Percentiles rank a stretch among this genome's conserved stretches.
phyloP scores from a whole-genome alignment of 2,888 invertebrate genomes.

The Cerceris rybyensis region DNA sequence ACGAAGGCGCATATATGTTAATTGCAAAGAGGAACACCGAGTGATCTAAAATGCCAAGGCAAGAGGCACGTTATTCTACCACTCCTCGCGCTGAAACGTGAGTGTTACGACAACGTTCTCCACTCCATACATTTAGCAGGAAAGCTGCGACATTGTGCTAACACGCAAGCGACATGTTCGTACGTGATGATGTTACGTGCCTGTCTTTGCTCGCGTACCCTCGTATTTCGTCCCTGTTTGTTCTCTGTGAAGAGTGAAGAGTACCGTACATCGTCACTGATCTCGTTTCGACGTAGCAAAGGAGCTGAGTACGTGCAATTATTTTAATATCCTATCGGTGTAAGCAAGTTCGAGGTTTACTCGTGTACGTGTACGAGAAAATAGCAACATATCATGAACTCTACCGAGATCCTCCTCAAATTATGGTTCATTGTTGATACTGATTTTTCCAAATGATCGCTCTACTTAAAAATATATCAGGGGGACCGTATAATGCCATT shows the following conservation, averaged over 20 bases:
- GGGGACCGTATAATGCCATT: too few relatives aligned
- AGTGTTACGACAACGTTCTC: conserved; percentile 65
- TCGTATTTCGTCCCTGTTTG: conserved; percentile 8
- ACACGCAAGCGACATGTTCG: conserved; percentile 50
- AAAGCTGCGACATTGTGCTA: conserved; percentile 49
- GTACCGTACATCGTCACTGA: conserved; percentile 30
- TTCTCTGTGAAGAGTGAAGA: conserved; percentile 17
- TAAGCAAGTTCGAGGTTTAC: not conserved
- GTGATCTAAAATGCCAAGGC: conserved; percentile 59
- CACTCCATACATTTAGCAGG: conserved; percentile 55
- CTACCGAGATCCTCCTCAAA: not conserved
- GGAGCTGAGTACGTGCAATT: conserved; percentile 27
- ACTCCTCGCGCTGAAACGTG: conserved; percentile 48
- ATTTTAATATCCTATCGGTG: conserved; percentile 38
- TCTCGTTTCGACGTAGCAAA: conserved; percentile 29
- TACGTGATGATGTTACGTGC: conserved; percentile 49
- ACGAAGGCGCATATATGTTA: not conserved
- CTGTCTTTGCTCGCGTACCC: not conserved
- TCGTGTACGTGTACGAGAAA: not conserved
- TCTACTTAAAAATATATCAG: too few relatives aligned
- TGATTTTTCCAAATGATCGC: too few relatives aligned
- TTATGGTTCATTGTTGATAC: too few relatives aligned
- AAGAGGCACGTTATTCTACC: conserved; percentile 36
- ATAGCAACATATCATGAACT: conserved; percentile 4
- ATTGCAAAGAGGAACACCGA: conserved; percentile 14